phyloP scores from a whole-genome alignment of 1,140 invertebrate species.

The Drosophila sp. region DNA sequence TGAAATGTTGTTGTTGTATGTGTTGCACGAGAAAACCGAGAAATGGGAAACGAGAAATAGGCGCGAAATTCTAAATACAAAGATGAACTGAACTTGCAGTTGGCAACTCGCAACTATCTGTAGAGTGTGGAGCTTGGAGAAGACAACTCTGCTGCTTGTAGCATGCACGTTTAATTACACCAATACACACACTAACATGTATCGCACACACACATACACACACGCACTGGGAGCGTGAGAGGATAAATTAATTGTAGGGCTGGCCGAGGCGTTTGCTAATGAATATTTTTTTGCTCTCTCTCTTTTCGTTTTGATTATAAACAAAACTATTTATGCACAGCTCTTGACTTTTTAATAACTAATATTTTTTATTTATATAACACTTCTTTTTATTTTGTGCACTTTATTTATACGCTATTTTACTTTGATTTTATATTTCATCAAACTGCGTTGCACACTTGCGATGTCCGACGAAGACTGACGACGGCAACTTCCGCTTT shows the following conservation, averaged over 20 bases:
- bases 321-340: constrained; percentile 37
- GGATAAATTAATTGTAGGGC: constrained; percentile 36
- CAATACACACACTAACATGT: constrained; percentile 19
- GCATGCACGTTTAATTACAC: constrained; percentile 52
- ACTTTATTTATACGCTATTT: constrained; percentile 8
- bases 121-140: not conserved
- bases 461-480: constrained; percentile 47
- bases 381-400: constrained; percentile 14
- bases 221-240: constrained; percentile 22
- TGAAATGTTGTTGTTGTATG: constrained; percentile 59
- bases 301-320: constrained; percentile 28
- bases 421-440: constrained; percentile 26
- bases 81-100: constrained; percentile 6
- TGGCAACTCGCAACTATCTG: constrained; percentile 7
- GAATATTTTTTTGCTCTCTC: constrained; percentile 14
- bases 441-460: constrained; percentile 48
- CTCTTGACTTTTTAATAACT: constrained; percentile 5
- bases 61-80: constrained; percentile 38
- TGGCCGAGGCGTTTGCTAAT: constrained; percentile 43
- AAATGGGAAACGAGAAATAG: constrained; percentile 24
- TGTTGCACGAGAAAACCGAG: constrained; percentile 21
- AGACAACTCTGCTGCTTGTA: not conserved
- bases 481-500: constrained; percentile 52
- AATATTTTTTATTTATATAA: constrained; percentile 23
- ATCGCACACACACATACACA: constrained; percentile 4